These are phyloP conservation scores for Heteromyza rotundicornis DNA, from an alignment of 2,888 invertebrate species.

Conservation along the genomic window DNA sequence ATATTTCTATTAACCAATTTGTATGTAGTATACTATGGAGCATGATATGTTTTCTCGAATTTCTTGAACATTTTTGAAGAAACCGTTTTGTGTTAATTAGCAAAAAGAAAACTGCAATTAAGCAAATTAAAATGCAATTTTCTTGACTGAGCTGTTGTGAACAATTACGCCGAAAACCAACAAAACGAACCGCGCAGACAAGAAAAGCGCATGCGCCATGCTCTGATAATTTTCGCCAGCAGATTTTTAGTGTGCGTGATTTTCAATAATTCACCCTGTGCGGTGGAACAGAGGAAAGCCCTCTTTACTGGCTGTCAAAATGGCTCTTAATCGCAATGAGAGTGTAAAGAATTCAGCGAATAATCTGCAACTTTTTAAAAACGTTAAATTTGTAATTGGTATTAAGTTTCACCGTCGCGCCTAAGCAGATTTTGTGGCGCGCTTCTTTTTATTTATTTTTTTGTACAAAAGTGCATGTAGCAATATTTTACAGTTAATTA, in stretches of 20 bases:
- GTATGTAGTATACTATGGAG: too few species aligned
- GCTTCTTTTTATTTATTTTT: background rate
- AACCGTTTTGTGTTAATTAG: constrained; percentile 13
- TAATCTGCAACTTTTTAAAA: background rate
- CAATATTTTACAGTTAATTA: constrained; percentile 40
- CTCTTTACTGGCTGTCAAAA: background rate
- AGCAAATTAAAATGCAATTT: constrained; percentile 33
- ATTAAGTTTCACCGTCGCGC: constrained; percentile 36
- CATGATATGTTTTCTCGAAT: too few species aligned
- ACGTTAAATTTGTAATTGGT: background rate
- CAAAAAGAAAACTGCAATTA: constrained; percentile 22
- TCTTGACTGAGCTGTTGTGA: constrained; percentile 34
- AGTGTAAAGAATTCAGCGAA: constrained; percentile 30
- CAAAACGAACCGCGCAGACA: constrained; percentile 13
- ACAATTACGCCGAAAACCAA: constrained; percentile 30
- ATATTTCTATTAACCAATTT: too few species aligned
- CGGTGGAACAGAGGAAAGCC: background rate
- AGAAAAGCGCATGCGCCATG: constrained; percentile 22
- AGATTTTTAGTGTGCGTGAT: background rate
- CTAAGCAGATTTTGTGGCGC: constrained; percentile 8
- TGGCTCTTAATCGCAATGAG: constrained; percentile 33
- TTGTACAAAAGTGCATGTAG: constrained; percentile 7
- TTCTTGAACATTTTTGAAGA: too few species aligned
- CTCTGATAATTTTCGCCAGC: constrained; percentile 39
- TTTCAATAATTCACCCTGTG: background rate